Evolutionary conservation across 2,113 vertebrate species (phyloP), one percentile per base, ranked within the genome.

Genomic region (Nothoprocta pentlandii): DNA sequence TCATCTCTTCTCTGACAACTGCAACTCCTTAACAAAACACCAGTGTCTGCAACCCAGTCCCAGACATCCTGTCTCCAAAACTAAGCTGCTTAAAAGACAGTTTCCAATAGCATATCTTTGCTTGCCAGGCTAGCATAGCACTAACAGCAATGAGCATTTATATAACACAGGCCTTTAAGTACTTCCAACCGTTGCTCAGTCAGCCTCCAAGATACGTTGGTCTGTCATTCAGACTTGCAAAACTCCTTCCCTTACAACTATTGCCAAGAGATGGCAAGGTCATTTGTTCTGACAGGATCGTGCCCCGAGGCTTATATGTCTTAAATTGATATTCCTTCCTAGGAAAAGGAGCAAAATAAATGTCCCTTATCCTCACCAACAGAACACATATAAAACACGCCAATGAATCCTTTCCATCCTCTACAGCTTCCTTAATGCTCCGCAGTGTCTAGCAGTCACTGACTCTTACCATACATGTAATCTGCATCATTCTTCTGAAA

Each of bases 11-110:
- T 54, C 56, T 58, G 28, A 69, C 17, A 91, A 19, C 3, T 21
- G 19, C 23, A 89, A 47, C 71, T 58, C 49, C 87, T 87, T 49
- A 85, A 70, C 44, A 70, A 49, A 90, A 82, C 20, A 67, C 25
- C 22, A 25, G 1, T 7, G 12, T 64, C 51, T 92, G 46, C 22
- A 81, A 49, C 15, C 15, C 32, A 63, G 36, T 19, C 39, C 26
- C 36, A 88, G 67, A 74, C 63, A 80, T 30, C 34, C 53, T 25
- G 25, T 67, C 58, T 87, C 67, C 47, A 82, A 64, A 85, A 39
- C 70, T 54, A 80, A 73, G 8, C 23, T 54, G 42, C 16, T 73
- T 56, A 66, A 54, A 70, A 80, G 41, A 68, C 8, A 23, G 26
- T 58, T 92, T 82, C 41, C 59, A 53, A 34, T 5, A 76, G 25